These are phyloP conservation scores for Cheilosia grossa DNA, from an alignment of 2,888 invertebrate genomes.

Conservation along the genomic window DNA sequence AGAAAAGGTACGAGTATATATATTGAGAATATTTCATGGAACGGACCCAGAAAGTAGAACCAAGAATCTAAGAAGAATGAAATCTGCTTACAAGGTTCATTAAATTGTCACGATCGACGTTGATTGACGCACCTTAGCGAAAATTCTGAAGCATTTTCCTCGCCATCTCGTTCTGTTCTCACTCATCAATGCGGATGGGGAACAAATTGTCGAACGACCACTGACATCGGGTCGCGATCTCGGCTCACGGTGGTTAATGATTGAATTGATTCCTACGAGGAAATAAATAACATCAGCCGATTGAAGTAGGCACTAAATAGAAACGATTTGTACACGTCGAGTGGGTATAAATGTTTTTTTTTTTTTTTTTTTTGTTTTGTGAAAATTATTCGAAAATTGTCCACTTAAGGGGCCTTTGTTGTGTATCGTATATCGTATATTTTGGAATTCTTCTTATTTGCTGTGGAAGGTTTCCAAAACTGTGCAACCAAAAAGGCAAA, in stretches of 20 bases:
- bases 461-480: too few species aligned
- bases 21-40: conserved; percentile 52
- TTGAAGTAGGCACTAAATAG: neutral
- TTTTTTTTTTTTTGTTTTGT: conserved; percentile 1
- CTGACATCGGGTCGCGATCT: conserved; percentile 36
- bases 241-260: conserved; percentile 23
- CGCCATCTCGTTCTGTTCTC: conserved; percentile 3
- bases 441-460: too few species aligned
- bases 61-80: conserved; percentile 27
- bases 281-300: conserved; percentile 6
- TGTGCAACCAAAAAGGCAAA: too few species aligned
- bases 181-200: conserved; percentile 30
- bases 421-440: too few species aligned
- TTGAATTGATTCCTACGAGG: conserved; percentile 41
- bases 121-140: conserved; percentile 73
- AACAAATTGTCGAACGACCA: conserved; percentile 53
- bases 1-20: conserved; percentile 10
- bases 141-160: conserved; percentile 50
- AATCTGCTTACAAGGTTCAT: conserved; percentile 62
- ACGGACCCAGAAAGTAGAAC: conserved; percentile 15
- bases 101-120: conserved; percentile 73
- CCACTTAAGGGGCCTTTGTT: neutral
- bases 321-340: conserved; percentile 12
- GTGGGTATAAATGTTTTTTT: neutral
- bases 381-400: conserved; percentile 12